Percentiles rank a stretch among this genome's conserved stretches.
These are phyloP conservation scores for Conops quadrifasciatus DNA, from an alignment of 2,888 invertebrate genomes.

Conservation along the genomic window DNA sequence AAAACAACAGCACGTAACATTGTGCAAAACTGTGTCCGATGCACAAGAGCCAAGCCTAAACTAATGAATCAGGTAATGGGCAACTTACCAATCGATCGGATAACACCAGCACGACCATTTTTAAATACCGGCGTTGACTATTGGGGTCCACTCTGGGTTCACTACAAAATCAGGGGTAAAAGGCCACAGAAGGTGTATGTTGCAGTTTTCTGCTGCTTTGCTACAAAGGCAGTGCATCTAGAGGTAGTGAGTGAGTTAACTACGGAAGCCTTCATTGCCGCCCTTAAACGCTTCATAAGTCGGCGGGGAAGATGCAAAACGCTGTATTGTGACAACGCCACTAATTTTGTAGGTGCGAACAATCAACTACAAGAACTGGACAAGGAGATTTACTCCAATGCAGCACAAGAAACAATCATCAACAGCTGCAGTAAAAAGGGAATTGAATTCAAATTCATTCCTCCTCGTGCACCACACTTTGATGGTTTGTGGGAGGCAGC, in stretches of 20 bases:
- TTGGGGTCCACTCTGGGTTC: too few relatives aligned
- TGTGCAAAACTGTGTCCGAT: neutral
- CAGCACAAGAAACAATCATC: too few relatives aligned
- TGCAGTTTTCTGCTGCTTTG: constrained; percentile 39
- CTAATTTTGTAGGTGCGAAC: neutral
- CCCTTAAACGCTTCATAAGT: too few relatives aligned
- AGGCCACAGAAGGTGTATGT: constrained; percentile 36
- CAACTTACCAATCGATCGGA: constrained; percentile 9
- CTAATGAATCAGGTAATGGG: constrained; percentile 6
- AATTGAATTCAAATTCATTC: too few relatives aligned
- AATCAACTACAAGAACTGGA: too few relatives aligned
- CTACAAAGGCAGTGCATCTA: neutral
- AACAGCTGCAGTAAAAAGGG: too few relatives aligned
- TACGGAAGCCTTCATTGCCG: too few relatives aligned
- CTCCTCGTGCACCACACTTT: neutral
- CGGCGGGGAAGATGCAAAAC: neutral
- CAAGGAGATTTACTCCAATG: too few relatives aligned
- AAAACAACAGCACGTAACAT: neutral
- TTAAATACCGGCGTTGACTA: too few relatives aligned
- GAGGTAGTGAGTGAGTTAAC: too few relatives aligned
- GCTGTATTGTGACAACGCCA: neutral
- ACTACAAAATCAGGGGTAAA: constrained; percentile 16
- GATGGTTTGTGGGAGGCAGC: neutral
- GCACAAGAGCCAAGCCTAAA: neutral
- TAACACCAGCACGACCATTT: constrained; percentile 25